Evolutionary conservation across 2,797 vertebrate genomes (phyloP), one percentile per base, ranked within the genome.

Genomic region (Acropternis orthonyx): DNA sequence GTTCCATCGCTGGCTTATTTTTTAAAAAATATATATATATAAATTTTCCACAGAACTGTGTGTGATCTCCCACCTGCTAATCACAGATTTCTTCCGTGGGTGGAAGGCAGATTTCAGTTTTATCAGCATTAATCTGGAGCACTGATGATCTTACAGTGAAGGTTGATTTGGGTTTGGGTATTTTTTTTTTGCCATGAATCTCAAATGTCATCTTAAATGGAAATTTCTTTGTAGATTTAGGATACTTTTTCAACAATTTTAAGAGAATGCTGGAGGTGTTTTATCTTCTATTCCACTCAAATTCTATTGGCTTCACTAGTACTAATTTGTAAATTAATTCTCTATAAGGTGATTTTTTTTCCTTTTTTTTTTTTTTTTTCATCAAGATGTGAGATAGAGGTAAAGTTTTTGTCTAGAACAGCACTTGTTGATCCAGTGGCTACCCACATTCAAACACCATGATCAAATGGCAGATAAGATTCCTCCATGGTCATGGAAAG

Each of bases 51-150:
- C 69, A 78, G 75, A 94, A 84, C 58, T 2, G 7, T 86, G 72
- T 85, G 73, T 59, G 82, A 92, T 91, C 89, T 96, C 93, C 95
- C 91, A 96, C 93, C 73, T 92, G 85, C 62, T 93, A 88, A 93
- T 84, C 95, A 89, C 79, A 93, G 77, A 84, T 84, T 95, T 95
- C 76, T 78, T 92, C 52, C 0, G 87, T 93, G 92, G 93, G 94
- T 75, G 85, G 80, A 89, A 84, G 85, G 71, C 80, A 88, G 76
- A 93, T 93, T 94, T 90, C 69, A 63, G 43, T 88, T 95, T 80
- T 91, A 86, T 76, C 91, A 93, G 48, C 32, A 1, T 67, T 95
- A 81, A 91, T 91, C 85, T 94, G 89, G 34, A 92, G 89, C 76
- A 76, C 9, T 73, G 79, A 93, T 69, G 78, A 94, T 44, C 26